Evolutionary conservation across 2,113 vertebrate genomes (phyloP).

Genomic region (Spea multiplicata): DNA sequence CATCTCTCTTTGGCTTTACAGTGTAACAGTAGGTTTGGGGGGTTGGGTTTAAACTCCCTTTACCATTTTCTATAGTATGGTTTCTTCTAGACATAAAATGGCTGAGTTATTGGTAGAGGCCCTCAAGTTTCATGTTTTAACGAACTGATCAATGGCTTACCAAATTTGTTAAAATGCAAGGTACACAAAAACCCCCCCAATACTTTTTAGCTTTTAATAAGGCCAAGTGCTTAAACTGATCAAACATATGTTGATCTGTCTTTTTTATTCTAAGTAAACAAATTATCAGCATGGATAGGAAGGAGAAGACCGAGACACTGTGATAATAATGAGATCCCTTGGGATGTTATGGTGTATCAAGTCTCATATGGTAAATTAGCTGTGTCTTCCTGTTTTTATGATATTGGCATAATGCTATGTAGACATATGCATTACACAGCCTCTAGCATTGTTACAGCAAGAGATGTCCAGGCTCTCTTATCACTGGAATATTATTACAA

Average conservation of each 20-base stretch:
- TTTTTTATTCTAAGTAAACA: constrained; percentile 45
- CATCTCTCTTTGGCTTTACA: too few species aligned
- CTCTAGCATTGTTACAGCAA: constrained; percentile 22
- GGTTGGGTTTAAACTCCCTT: too few species aligned
- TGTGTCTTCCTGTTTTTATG: constrained; percentile 32
- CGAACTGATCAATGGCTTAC: too few species aligned
- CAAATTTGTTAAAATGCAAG: too few species aligned
- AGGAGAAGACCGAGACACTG: constrained; percentile 32
- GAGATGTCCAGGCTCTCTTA: constrained; percentile 25
- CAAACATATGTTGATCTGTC: constrained; percentile 35
- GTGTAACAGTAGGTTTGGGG: too few species aligned
- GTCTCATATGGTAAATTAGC: constrained; percentile 38
- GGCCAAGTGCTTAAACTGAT: constrained; percentile 9
- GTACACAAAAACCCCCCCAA: neutral
- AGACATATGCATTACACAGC: constrained; percentile 12
- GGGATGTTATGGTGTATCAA: constrained; percentile 39
- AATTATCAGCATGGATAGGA: constrained; percentile 34
- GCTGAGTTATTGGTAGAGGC: too few species aligned
- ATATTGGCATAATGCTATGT: constrained; percentile 29
- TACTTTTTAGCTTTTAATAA: constrained; percentile 17
- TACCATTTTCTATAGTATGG: too few species aligned
- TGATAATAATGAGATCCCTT: constrained; percentile 44
- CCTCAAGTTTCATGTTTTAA: too few species aligned
- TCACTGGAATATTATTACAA: constrained; percentile 28
- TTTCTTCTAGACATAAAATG: too few species aligned